Evolutionary conservation across 2,113 vertebrate genomes (phyloP), one percentile per base, ranked within the genome.

Genomic region (Chlamydotis undulata): DNA sequence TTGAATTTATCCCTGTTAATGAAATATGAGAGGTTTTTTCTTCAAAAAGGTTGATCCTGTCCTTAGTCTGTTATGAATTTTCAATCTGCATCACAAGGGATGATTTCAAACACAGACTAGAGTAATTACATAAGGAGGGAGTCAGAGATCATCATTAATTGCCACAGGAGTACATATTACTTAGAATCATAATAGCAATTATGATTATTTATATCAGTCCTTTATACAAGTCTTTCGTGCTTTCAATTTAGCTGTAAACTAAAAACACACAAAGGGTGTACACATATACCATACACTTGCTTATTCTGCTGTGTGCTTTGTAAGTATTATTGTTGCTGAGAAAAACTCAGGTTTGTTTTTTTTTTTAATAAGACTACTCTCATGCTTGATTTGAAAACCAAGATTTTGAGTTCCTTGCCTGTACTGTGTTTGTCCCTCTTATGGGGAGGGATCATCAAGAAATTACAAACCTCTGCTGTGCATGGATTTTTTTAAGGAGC

Each of bases 391-490:
- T 76, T 28, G 7, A 64, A 28, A 87, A 49, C 12, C 12, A 60
- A 56, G 21, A 25, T 57, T 22, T 22, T 53, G 39, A 22, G 12
- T 84, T 89, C 21, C n/a, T 89, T 68, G 35, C 47, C 4, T 1
- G 0, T 8, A 41, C 7, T 56, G 26, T 10, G 1, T 33, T 63
- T 60, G 6, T 8, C 14, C 1, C 6, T 2, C 1, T 22, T 56
- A 33, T 11, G 5, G 2, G 14, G 4, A 19, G 5, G 5, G 4
- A 39, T 45, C 35, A 68, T 19, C 23, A 63, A 35, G 35, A 93
- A 91, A 33, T 11, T 60, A 68, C 16, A 61, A 64, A 91, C 16
- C 3, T 70, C 5, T 68, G 13, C 7, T 65, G 3, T 50, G 14
- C 19, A 13, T 24, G 14, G 7, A 13, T 8, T 31, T 83, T 68